These are phyloP conservation scores for Athalia rosae DNA, from an alignment of 2,888 invertebrate species.

Conservation along the genomic window DNA sequence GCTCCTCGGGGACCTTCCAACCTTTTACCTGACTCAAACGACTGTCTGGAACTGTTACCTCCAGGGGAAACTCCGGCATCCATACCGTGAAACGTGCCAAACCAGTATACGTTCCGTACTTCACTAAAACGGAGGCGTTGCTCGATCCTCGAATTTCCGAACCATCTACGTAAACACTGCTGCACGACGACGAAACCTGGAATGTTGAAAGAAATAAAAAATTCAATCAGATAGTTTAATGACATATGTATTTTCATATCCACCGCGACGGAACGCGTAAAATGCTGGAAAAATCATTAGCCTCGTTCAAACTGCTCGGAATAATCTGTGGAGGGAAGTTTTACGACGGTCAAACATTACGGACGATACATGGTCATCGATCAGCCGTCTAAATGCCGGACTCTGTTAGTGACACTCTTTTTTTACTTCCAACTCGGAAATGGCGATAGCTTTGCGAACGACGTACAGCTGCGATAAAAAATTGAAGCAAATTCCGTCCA, in stretches of 20 bases:
- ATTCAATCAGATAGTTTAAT: constrained; percentile 35
- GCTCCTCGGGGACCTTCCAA: constrained; percentile 93
- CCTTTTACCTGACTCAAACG: constrained; percentile 94
- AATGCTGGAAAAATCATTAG: neutral
- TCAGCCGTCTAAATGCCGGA: constrained; percentile 26
- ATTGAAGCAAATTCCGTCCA: neutral
- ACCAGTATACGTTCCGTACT: constrained; percentile 93
- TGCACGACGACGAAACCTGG: constrained; percentile 96
- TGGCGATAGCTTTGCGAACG: constrained; percentile 26
- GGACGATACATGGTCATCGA: constrained; percentile 20
- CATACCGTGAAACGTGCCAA: constrained; percentile 94
- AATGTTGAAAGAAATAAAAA: constrained; percentile 46
- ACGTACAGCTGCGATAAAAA: constrained; percentile 17
- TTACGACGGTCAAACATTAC: constrained; percentile 26
- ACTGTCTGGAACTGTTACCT: constrained; percentile 91
- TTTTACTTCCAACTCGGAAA: neutral
- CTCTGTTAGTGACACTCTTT: neutral
- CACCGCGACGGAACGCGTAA: too few relatives aligned
- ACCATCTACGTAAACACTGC: constrained; percentile 96
- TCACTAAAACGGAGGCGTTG: constrained; percentile 94
- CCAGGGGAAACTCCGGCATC: constrained; percentile 97
- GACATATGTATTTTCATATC: constrained; percentile 23
- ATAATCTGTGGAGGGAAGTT: constrained; percentile 10
- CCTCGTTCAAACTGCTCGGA: neutral
- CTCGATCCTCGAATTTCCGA: constrained; percentile 96